These are phyloP conservation scores for Potamarius usumacintae DNA, from an alignment of 2,113 vertebrate genomes.

Conservation along the genomic window DNA sequence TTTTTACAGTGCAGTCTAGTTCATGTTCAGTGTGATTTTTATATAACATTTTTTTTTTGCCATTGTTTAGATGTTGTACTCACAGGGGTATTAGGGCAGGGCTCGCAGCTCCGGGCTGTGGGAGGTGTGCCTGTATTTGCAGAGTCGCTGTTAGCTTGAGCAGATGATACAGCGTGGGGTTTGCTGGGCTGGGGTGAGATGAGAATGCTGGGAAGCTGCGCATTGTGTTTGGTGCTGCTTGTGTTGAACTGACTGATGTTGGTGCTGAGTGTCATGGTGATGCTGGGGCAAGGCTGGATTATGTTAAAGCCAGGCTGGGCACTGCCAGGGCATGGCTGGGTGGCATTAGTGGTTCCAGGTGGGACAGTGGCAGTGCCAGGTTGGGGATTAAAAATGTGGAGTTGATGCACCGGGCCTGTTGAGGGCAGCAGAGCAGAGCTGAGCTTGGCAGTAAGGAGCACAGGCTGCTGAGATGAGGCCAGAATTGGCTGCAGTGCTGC, in stretches of 20 bases:
- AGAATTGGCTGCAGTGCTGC: constrained; percentile 83
- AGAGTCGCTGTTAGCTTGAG: constrained; percentile 27
- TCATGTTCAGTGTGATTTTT: no score
- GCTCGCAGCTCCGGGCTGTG: constrained; percentile 68
- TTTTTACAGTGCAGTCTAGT: no score
- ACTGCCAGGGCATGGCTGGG: constrained; percentile 42
- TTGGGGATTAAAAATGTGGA: constrained; percentile 86
- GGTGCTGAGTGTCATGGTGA: constrained; percentile 41
- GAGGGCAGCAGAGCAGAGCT: constrained; percentile 81
- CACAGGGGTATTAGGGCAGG: constrained; percentile 69
- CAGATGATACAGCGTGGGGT: constrained; percentile 71
- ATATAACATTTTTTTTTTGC: not conserved
- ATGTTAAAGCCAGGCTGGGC: constrained; percentile 27
- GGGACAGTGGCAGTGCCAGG: constrained; percentile 72
- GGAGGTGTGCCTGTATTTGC: constrained; percentile 40
- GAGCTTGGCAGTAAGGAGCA: constrained; percentile 85
- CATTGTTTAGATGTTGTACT: not conserved
- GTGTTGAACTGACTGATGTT: constrained; percentile 44
- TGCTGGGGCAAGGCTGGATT: constrained; percentile 40
- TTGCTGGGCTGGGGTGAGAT: constrained; percentile 76
- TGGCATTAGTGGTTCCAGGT: constrained; percentile 81
- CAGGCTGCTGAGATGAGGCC: constrained; percentile 84
- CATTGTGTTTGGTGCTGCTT: constrained; percentile 79
- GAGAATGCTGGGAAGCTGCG: constrained; percentile 86
- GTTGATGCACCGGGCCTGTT: constrained; percentile 85